A percentile compares a stretch with the other conserved stretches of the same genome.
Evolutionary conservation across 2,797 vertebrate genomes (phyloP).

Genomic region (Sebastes minor): DNA sequence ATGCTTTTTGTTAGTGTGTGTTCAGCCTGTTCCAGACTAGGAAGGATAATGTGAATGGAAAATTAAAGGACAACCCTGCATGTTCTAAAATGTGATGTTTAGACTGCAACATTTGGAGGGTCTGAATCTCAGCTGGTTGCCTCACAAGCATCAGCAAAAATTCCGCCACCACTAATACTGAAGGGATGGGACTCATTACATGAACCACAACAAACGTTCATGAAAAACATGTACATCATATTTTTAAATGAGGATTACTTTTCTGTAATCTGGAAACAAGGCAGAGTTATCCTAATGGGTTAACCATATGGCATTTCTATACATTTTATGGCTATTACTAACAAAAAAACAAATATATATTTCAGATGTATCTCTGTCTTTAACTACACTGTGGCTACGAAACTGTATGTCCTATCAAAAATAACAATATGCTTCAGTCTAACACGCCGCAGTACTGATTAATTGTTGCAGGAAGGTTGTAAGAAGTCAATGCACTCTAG

Average conservation of each 20-base stretch:
- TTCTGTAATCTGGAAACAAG: neutral
- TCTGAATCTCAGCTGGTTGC: neutral
- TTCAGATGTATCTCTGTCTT: neutral
- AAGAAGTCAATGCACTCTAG: neutral
- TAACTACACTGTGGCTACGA: neutral
- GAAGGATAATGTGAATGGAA: neutral
- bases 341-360: neutral
- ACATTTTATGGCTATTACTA: neutral
- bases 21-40: neutral
- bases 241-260: neutral
- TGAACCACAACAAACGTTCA: constrained; percentile 1
- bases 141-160: constrained; percentile 1
- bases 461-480: neutral
- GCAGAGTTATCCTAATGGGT: neutral
- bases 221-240: neutral
- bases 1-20: neutral
- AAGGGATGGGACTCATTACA: constrained; percentile 1
- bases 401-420: neutral
- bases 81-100: neutral
- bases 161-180: neutral
- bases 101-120: neutral
- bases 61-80: neutral
- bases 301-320: neutral
- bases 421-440: neutral
- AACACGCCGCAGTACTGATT: neutral